These are phyloP conservation scores for Heliothis peltigera DNA, from an alignment of 2,888 invertebrate genomes.

Conservation along the genomic window DNA sequence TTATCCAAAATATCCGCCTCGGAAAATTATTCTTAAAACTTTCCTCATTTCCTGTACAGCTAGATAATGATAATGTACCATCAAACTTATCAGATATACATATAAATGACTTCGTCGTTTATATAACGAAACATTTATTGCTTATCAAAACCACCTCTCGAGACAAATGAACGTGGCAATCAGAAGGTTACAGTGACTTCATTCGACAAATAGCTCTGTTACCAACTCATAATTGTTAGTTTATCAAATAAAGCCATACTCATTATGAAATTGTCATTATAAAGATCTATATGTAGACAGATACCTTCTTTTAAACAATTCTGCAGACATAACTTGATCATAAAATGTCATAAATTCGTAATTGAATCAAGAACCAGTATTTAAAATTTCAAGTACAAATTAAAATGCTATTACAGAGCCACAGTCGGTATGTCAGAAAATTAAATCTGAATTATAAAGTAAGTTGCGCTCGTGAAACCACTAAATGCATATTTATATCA, in stretches of 20 bases:
- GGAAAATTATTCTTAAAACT: conserved; percentile 21
- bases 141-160: conserved; percentile 33
- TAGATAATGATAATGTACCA: conserved; percentile 23
- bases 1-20: background rate
- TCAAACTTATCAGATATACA: conserved; percentile 30
- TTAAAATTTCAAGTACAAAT: conserved; percentile 22
- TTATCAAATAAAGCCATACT: background rate
- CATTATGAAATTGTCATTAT: background rate
- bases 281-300: background rate
- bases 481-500: conserved; percentile 50
- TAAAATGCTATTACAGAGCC: conserved; percentile 39
- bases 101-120: conserved; percentile 16
- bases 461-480: conserved; percentile 45
- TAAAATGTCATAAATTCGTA: background rate
- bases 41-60: conserved; percentile 24
- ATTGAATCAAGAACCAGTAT: conserved; percentile 12
- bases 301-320: background rate
- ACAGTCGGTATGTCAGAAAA: conserved; percentile 34
- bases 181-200: background rate
- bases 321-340: background rate
- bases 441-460: conserved; percentile 49
- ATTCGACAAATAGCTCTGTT: background rate
- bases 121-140: conserved; percentile 15
- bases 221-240: background rate
- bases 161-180: conserved; percentile 18